Conservation (phyloP, 2,888 invertebrate species). For the Dicyrtomina minuta region DNA sequence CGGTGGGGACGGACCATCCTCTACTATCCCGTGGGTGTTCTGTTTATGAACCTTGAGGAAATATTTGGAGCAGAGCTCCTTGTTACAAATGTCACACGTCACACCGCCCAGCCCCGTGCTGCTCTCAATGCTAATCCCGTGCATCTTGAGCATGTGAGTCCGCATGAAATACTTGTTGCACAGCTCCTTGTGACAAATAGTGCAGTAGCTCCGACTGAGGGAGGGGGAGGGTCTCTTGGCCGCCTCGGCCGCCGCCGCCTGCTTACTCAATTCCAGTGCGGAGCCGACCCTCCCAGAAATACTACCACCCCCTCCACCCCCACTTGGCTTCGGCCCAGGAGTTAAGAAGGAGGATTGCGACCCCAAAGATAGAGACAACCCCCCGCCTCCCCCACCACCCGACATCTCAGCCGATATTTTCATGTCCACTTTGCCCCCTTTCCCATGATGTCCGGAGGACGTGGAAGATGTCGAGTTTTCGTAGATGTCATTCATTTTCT, state of each 20-base stretch:
- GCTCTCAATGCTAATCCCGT: constrained; percentile 89
- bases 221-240: constrained; percentile 52
- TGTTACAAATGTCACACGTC: constrained; percentile 96
- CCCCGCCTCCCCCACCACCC: neutral
- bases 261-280: constrained; percentile 14
- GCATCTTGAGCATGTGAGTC: constrained; percentile 99
- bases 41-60: constrained; percentile 96
- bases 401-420: neutral
- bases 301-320: neutral
- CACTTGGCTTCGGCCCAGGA: constrained; percentile 3
- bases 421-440: neutral
- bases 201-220: constrained; percentile 75
- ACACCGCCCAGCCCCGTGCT: constrained; percentile 90
- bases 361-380: neutral
- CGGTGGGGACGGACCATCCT: constrained; percentile 65
- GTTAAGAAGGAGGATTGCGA: constrained; percentile 1
- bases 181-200: constrained; percentile 96
- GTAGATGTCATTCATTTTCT: constrained; percentile 9
- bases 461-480: constrained; percentile 57
- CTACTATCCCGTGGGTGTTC: constrained; percentile 94
- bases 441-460: neutral
- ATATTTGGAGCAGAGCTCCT: constrained; percentile 96
- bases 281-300: too few species aligned
- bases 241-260: constrained; percentile 9
- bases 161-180: constrained; percentile 99